A percentile compares a stretch with the other conserved stretches of the same genome.
These are phyloP conservation scores for Henicopernis longicauda DNA, from an alignment of 2,113 vertebrate species.

Conservation along the genomic window DNA sequence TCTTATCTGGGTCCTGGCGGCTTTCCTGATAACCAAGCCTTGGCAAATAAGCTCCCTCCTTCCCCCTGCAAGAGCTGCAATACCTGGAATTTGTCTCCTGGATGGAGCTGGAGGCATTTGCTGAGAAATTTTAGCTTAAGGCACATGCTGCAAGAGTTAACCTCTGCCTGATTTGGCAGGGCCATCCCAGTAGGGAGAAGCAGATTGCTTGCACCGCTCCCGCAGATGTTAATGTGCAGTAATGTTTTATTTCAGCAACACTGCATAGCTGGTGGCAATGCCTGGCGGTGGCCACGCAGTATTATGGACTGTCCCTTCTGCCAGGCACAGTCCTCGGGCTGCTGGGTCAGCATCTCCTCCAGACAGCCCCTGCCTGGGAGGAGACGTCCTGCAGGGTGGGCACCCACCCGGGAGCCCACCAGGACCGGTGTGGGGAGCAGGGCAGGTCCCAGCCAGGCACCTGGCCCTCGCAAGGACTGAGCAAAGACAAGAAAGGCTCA, in stretches of 20 bases:
- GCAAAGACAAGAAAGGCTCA: background rate
- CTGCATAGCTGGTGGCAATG: background rate
- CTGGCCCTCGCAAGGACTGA: background rate
- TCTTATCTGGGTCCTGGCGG: background rate
- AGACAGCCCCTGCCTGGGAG: background rate
- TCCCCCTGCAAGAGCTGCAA: fast-evolving
- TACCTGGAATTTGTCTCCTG: background rate
- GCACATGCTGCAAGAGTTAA: background rate
- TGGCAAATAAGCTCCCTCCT: background rate
- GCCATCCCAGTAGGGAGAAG: background rate
- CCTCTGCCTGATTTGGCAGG: background rate
- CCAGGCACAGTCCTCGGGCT: background rate
- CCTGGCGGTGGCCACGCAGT: fast-evolving
- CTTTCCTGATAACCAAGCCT: background rate
- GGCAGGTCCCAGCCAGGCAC: background rate
- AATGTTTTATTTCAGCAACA: background rate
- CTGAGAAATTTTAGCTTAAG: background rate
- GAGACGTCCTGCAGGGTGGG: fast-evolving
- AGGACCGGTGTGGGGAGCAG: fast-evolving
- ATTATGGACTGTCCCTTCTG: background rate
- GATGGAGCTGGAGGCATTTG: background rate
- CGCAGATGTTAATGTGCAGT: fast-evolving
- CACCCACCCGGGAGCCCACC: background rate
- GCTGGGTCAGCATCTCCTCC: background rate
- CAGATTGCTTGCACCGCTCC: background rate